Evolutionary conservation across 2,888 invertebrate genomes (phyloP).

Genomic region (Eilema griseolum): DNA sequence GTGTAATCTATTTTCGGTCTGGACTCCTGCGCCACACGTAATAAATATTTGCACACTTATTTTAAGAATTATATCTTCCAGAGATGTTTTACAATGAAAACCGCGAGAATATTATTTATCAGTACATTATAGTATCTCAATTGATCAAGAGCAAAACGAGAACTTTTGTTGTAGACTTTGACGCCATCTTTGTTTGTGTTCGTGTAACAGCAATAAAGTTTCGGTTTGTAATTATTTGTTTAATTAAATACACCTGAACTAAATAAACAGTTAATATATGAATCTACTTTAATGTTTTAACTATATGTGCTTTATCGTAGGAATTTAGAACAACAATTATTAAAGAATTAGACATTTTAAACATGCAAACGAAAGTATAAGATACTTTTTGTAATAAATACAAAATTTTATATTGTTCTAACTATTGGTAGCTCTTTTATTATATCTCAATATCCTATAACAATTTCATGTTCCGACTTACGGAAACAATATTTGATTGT

Average conservation of each 20-base stretch:
- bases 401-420: no score
- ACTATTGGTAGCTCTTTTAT: neutral
- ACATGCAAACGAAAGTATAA: neutral
- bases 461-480: neutral
- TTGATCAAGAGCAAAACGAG: neutral
- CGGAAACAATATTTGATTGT: constrained; percentile 25
- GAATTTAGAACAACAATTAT: neutral
- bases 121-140: neutral
- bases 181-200: neutral
- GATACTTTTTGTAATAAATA: no score
- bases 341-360: neutral
- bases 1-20: constrained; percentile 74
- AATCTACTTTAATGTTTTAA: neutral
- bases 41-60: constrained; percentile 75
- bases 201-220: neutral
- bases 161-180: neutral
- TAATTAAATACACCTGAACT: neutral
- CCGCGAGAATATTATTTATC: neutral
- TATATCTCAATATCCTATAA: neutral
- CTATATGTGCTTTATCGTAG: neutral
- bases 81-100: constrained; percentile 31
- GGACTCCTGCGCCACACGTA: constrained; percentile 69
- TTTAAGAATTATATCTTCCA: constrained; percentile 64
- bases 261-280: neutral
- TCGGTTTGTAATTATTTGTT: neutral